A percentile compares a stretch with the other conserved stretches of the same genome.
Evolutionary conservation across 2,797 vertebrate species (phyloP).

Genomic region (Sorex maritimensis): DNA sequence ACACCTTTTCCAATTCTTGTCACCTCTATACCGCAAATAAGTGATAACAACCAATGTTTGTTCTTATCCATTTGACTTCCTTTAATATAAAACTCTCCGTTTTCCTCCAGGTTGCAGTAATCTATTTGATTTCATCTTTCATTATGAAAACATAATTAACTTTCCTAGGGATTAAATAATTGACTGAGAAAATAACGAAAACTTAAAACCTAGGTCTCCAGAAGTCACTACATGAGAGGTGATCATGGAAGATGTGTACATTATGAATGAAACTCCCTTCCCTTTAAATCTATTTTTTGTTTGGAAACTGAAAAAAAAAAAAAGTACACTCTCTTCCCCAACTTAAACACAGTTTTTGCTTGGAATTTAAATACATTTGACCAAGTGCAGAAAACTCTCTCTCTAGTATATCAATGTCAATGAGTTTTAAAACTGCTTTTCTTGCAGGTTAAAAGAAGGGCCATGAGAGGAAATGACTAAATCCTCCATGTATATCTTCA

Average conservation of each 20-base stretch:
- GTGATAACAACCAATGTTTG: no score
- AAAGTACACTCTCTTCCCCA: background rate
- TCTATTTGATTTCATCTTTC: no score
- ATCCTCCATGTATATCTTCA: constrained; percentile 79
- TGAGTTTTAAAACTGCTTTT: constrained; percentile 67
- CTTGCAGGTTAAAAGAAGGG: constrained; percentile 76
- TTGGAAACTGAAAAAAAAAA: constrained; percentile 51
- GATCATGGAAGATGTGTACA: background rate
- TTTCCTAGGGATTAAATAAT: background rate
- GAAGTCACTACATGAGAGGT: background rate
- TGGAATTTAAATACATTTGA: constrained; percentile 66
- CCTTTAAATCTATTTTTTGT: constrained; percentile 4
- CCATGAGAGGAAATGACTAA: constrained; percentile 81
- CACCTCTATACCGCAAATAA: no score
- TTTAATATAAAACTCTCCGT: no score
- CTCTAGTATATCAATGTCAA: constrained; percentile 49
- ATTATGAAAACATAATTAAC: background rate
- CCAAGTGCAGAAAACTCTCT: constrained; percentile 43
- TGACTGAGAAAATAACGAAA: constrained; percentile 48
- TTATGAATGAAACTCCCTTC: background rate
- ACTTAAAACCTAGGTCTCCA: background rate
- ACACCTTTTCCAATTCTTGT: no score
- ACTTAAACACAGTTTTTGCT: background rate
- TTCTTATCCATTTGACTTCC: no score
- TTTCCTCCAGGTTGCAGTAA: no score